Evolutionary conservation across 2,797 vertebrate species (phyloP).

Genomic region (Leuciscus waleckii): DNA sequence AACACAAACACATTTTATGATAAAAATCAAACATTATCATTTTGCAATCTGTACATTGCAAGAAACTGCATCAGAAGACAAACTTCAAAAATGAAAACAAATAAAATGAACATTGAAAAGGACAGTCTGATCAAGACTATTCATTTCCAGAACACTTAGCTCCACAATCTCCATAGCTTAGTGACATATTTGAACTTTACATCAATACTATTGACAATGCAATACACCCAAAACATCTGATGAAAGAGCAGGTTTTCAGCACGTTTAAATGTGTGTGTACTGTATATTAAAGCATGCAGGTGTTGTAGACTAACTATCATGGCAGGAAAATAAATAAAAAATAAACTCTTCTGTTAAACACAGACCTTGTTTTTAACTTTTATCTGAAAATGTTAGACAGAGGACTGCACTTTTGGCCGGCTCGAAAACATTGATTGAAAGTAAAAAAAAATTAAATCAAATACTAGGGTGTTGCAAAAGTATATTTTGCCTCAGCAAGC

Average conservation of each 20-base stretch:
- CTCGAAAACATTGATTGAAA: slow-evolving; percentile 33
- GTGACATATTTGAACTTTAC: slow-evolving; percentile 80
- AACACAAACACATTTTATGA: slow-evolving; percentile 85
- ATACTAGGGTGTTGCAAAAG: slow-evolving; percentile 15
- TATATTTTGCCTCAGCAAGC: slow-evolving; percentile 25
- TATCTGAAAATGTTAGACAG: slow-evolving; percentile 28
- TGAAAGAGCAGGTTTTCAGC: slow-evolving; percentile 72
- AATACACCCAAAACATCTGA: slow-evolving; percentile 75
- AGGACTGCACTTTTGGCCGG: slow-evolving; percentile 37
- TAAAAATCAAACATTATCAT: slow-evolving; percentile 80
- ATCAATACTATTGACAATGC: slow-evolving; percentile 83
- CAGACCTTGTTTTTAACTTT: slow-evolving; percentile 35
- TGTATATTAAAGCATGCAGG: slow-evolving; percentile 81
- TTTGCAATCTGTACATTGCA: slow-evolving; percentile 79
- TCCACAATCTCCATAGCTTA: slow-evolving; percentile 71
- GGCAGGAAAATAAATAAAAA: slow-evolving; percentile 10
- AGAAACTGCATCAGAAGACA: slow-evolving; percentile 80
- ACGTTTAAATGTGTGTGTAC: slow-evolving; percentile 50
- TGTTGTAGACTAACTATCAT: slow-evolving; percentile 60
- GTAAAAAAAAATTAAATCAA: neutral
- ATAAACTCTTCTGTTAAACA: slow-evolving; percentile 30
- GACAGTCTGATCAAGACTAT: slow-evolving; percentile 72
- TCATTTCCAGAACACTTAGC: slow-evolving; percentile 74
- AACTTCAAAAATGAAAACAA: slow-evolving; percentile 73
- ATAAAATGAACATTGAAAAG: slow-evolving; percentile 60